Conservation (phyloP, 2,888 invertebrate genomes). For the Stegana nigrithorax region DNA sequence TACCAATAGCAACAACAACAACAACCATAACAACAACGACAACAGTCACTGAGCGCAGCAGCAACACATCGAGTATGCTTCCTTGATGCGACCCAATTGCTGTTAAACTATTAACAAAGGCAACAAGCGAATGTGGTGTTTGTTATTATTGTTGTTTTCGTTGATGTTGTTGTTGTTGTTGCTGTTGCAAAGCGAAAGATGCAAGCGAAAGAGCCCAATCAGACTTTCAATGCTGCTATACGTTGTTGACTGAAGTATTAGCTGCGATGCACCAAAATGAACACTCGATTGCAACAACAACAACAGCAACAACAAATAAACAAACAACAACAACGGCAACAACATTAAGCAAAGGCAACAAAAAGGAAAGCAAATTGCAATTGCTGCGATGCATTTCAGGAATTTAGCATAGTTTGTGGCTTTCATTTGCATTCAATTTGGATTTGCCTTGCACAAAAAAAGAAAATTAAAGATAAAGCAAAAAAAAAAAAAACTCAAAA, state of each 20-base stretch:
- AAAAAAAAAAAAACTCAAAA: too few relatives aligned
- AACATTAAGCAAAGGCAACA: conserved; percentile 30
- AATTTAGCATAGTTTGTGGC: conserved; percentile 63
- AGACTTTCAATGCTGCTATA: not conserved
- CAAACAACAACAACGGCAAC: conserved; percentile 27
- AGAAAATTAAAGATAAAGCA: too few relatives aligned
- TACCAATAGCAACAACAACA: conserved; percentile 4
- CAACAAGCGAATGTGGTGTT: not conserved
- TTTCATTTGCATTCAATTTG: conserved; percentile 67
- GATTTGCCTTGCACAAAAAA: conserved; percentile 50
- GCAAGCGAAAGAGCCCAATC: conserved; percentile 2
- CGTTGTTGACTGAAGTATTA: not conserved
- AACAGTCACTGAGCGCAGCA: conserved; percentile 28
- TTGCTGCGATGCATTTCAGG: conserved; percentile 61
- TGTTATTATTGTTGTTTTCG: not conserved
- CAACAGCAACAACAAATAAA: not conserved
- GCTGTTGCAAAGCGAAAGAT: not conserved
- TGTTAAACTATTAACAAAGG: conserved; percentile 10
- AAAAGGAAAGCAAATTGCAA: conserved; percentile 58
- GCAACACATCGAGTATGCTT: too few relatives aligned
- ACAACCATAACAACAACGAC: conserved; percentile 18
- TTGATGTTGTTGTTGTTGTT: not conserved
- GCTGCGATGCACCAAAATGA: conserved; percentile 16
- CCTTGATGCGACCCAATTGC: conserved; percentile 28
- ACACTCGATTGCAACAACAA: conserved; percentile 10